Evolutionary conservation across 2,888 invertebrate species (phyloP), one percentile per base, ranked within the genome.

Genomic region (Acronicta leporina): DNA sequence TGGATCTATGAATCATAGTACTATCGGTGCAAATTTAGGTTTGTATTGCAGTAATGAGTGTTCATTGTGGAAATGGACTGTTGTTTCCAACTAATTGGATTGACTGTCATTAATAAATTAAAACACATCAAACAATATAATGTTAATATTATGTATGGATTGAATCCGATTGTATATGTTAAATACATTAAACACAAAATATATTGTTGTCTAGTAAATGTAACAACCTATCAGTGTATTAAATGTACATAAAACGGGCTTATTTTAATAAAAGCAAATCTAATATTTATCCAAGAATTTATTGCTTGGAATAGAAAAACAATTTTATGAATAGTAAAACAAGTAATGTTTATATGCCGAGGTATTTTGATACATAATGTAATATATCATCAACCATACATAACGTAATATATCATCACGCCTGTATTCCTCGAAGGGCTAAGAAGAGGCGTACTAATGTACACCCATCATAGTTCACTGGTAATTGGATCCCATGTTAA

Each of bases 311-410:
- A 62, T 61, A 70, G 40, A 66, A 44, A 70, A 67, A 70, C 77
- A 63, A 59, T 59, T 74, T 77, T 45, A 57, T 42, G 51, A 74
- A 74, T 71, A 58, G n/a, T n/a, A n/a, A n/a, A 74, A 77, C 59
- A 62, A 64, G 65, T 59, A 65, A 62, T 77, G 56, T 77, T 73
- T 77, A 65, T 60, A 64, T 44, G 44, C 11, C 49, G 41, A 53
- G 56, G 70, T 77, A 59, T 46, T 43, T 68, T n/a, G n/a, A n/a
- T n/a, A n/a, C n/a, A n/a, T n/a, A n/a, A n/a, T n/a, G n/a, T n/a
- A n/a, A n/a, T n/a, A n/a, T n/a, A n/a, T n/a, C n/a, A n/a, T n/a
- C n/a, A n/a, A n/a, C n/a, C n/a, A n/a, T n/a, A n/a, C n/a, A n/a
- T n/a, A n/a, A n/a, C n/a, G n/a, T n/a, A n/a, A n/a, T n/a, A n/a